Conservation (phyloP, 2,888 invertebrate species). For the Omphaloscelis lunosa region DNA sequence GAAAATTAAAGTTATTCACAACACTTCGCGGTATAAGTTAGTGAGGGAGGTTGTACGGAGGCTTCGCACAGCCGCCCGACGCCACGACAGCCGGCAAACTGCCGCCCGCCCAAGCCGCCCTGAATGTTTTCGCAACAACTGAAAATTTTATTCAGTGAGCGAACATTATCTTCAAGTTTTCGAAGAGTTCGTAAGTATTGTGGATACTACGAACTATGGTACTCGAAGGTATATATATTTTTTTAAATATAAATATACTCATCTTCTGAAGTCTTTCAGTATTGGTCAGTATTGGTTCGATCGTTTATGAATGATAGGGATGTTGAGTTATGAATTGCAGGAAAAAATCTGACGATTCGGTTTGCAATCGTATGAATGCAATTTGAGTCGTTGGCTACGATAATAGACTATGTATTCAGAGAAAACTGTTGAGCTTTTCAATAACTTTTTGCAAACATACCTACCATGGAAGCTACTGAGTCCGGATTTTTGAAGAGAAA, state of each 20-base stretch:
- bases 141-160: constrained; percentile 79
- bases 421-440: constrained; percentile 12
- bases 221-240: constrained; percentile 35
- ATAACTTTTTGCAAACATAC: constrained; percentile 5
- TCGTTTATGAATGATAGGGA: not conserved
- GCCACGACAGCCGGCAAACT: constrained; percentile 77
- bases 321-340: not conserved
- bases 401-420: not conserved
- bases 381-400: constrained; percentile 16
- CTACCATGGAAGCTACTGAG: not conserved
- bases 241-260: constrained; percentile 14
- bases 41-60: constrained; percentile 59
- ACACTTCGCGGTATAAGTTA: constrained; percentile 65
- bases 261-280: constrained; percentile 9
- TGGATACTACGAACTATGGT: too few species aligned
- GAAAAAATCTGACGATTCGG: constrained; percentile 6
- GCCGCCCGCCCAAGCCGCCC: constrained; percentile 79
- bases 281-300: not conserved
- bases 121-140: constrained; percentile 74
- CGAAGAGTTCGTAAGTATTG: constrained; percentile 57
- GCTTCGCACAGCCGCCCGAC: constrained; percentile 79
- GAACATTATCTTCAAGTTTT: constrained; percentile 71
- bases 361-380: constrained; percentile 20
- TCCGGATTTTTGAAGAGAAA: too few species aligned
- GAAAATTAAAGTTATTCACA: constrained; percentile 59